Conservation (phyloP, 2,113 vertebrate species). For the Gnathonemus longibarbis region DNA sequence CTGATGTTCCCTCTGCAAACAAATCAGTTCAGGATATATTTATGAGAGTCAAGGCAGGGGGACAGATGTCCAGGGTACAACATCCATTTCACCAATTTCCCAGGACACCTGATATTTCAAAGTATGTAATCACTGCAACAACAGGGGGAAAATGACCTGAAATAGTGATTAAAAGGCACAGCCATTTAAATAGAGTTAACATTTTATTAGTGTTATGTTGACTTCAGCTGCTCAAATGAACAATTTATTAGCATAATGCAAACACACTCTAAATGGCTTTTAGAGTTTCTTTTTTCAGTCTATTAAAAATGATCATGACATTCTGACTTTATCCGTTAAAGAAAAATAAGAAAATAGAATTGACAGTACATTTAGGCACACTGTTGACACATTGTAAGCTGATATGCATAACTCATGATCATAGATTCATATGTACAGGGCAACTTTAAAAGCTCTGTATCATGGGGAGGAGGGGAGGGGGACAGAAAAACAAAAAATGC, state of each 20-base stretch:
- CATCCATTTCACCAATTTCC: background rate
- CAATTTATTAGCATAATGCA: conserved; percentile 78
- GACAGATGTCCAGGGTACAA: background rate
- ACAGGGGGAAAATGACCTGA: background rate
- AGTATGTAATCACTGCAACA: background rate
- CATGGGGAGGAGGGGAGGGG: background rate
- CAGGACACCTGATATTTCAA: background rate
- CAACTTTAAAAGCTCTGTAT: conserved; percentile 43
- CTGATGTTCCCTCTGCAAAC: background rate
- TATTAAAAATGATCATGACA: conserved; percentile 74
- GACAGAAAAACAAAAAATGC: conserved; percentile 12
- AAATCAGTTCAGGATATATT: background rate
- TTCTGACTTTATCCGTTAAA: conserved; percentile 69
- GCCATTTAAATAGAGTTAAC: conserved; percentile 72
- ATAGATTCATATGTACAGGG: conserved; percentile 70
- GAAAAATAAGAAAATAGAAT: conserved; percentile 75
- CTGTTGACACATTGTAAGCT: conserved; percentile 91
- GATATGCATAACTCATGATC: conserved; percentile 82
- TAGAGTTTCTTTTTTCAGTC: conserved; percentile 70
- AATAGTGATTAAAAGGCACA: conserved; percentile 13
- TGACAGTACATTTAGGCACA: conserved; percentile 92
- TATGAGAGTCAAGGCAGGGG: background rate
- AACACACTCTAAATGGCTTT: conserved; percentile 64
- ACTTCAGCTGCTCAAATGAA: conserved; percentile 75
- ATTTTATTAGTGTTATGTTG: conserved; percentile 97